These are phyloP conservation scores for Neolamprologus longior DNA, from an alignment of 2,113 vertebrate species.

Conservation along the genomic window DNA sequence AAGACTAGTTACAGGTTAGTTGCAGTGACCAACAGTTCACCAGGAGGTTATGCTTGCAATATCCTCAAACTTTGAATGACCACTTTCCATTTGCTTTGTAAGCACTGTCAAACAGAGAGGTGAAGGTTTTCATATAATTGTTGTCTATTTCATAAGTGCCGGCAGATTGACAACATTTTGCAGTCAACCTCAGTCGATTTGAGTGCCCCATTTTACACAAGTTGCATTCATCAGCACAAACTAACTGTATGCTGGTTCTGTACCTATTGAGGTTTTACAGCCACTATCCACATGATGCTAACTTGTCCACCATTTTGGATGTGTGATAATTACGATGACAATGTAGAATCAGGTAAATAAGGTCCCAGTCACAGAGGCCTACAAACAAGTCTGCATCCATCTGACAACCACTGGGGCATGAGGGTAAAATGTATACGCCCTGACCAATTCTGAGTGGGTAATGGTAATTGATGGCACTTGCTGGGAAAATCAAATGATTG, in stretches of 20 bases:
- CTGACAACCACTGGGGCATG: neutral
- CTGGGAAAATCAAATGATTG: neutral
- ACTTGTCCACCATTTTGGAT: neutral
- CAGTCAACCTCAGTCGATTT: neutral
- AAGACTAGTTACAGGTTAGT: neutral
- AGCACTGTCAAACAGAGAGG: neutral
- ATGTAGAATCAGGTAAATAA: neutral
- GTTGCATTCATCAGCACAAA: neutral
- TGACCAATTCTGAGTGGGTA: neutral
- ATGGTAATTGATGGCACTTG: neutral
- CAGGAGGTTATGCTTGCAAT: neutral
- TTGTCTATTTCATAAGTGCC: rapidly evolving
- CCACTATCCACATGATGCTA: neutral
- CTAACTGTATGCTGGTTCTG: neutral
- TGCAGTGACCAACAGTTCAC: neutral
- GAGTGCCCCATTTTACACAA: neutral
- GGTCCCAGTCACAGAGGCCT: neutral
- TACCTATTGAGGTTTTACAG: neutral
- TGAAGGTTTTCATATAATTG: neutral
- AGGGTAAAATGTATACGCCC: neutral
- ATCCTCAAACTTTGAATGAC: neutral
- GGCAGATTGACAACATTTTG: rapidly evolving
- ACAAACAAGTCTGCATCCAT: neutral
- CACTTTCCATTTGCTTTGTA: neutral
- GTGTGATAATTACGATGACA: neutral